phyloP scores from a whole-genome alignment of 2,113 vertebrate genomes.

The Trematomus loennbergii region DNA sequence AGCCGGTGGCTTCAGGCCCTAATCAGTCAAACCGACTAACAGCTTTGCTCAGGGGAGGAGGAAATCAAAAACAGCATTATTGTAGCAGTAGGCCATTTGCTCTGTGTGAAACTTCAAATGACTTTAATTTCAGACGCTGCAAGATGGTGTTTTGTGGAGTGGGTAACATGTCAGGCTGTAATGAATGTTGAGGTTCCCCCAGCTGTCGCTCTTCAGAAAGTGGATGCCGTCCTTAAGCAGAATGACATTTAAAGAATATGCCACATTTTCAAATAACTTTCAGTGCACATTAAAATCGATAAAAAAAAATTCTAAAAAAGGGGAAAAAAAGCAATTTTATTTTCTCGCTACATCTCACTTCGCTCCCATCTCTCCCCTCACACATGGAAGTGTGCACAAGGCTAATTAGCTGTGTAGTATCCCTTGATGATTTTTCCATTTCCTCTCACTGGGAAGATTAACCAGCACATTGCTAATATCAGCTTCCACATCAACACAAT shows the following conservation, averaged over 20 bases:
- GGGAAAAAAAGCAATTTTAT: too few species aligned
- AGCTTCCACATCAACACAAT: conserved; percentile 67
- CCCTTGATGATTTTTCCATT: conserved; percentile 65
- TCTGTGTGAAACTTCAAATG: conserved; percentile 48
- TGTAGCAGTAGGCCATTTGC: conserved; percentile 42
- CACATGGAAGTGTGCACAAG: conserved; percentile 41
- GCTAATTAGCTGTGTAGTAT: conserved; percentile 67
- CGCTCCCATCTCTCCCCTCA: conserved; percentile 24
- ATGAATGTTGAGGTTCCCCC: conserved; percentile 23
- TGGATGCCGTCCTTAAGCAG: conserved; percentile 20
- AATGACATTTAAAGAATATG: conserved; percentile 16
- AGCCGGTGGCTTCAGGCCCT: conserved; percentile 47
- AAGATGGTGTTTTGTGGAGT: conserved; percentile 43
- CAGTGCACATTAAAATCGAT: conserved; percentile 21
- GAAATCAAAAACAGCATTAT: conserved; percentile 57
- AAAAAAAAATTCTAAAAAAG: too few species aligned
- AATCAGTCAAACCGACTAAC: conserved; percentile 62
- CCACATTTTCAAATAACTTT: conserved; percentile 20
- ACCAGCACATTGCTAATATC: conserved; percentile 58
- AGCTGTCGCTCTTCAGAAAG: conserved; percentile 32
- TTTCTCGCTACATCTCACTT: conserved; percentile 7
- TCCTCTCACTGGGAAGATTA: conserved; percentile 65
- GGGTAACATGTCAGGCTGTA: conserved; percentile 49
- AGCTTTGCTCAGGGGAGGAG: conserved; percentile 40
- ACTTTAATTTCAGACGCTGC: conserved; percentile 56